A percentile compares a stretch with the other conserved stretches of the same genome.
These are phyloP conservation scores for Listronotus bonariensis DNA, from an alignment of 1,140 invertebrate species.

Conservation along the genomic window DNA sequence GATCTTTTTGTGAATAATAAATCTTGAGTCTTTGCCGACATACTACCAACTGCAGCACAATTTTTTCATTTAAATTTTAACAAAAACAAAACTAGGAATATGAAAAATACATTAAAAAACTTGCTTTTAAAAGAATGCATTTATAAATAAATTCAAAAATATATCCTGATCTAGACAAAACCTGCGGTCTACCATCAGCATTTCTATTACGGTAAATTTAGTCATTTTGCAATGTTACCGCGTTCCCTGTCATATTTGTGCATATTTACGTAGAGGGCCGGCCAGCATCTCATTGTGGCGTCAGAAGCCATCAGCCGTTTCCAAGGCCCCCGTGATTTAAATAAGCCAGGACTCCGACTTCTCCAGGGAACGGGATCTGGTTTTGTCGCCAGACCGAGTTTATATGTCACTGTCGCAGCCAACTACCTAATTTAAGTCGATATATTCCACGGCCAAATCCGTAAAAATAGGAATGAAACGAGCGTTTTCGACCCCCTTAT, in stretches of 20 bases:
- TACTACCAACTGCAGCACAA: too few species aligned
- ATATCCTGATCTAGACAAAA: too few species aligned
- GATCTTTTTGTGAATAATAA: too few species aligned
- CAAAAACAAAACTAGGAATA: too few species aligned
- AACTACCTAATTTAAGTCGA: conserved; percentile 51
- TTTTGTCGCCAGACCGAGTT: conserved; percentile 53
- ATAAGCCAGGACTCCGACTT: conserved; percentile 53
- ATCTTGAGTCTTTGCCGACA: too few species aligned
- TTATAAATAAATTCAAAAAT: too few species aligned
- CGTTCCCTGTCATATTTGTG: conserved; percentile 41
- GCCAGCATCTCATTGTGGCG: conserved; percentile 48
- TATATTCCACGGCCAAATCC: conserved; percentile 48
- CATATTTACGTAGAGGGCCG: conserved; percentile 46
- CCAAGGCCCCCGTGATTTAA: conserved; percentile 53
- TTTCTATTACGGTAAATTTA: too few species aligned
- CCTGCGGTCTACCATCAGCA: too few species aligned
- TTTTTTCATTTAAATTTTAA: too few species aligned
- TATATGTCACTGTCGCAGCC: conserved; percentile 54
- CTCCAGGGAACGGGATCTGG: conserved; percentile 53
- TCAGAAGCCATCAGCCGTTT: conserved; percentile 54
- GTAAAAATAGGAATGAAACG: conserved; percentile 40
- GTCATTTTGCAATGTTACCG: too few species aligned
- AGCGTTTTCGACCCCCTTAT: conserved; percentile 15
- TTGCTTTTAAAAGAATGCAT: too few species aligned
- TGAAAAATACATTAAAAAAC: too few species aligned